phyloP scores from a whole-genome alignment of 2,888 invertebrate genomes.

The Thereva nobilitata region DNA sequence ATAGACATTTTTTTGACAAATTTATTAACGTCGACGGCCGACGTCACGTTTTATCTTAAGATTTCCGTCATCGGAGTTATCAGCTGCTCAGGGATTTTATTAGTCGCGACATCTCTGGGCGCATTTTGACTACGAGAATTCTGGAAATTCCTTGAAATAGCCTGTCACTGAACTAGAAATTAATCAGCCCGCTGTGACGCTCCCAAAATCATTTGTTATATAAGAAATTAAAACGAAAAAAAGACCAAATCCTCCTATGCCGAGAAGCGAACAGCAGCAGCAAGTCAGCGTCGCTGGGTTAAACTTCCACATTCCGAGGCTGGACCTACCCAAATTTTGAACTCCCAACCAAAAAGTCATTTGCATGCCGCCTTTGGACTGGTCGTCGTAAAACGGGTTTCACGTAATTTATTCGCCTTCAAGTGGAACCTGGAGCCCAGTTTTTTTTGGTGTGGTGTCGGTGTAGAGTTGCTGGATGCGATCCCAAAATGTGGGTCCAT shows the following conservation, averaged over 20 bases:
- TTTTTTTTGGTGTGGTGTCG: no score
- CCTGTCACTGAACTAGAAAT: no score
- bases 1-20: constrained; percentile 23
- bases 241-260: constrained; percentile 9
- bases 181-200: no score
- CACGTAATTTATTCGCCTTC: constrained; percentile 19
- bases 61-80: constrained; percentile 23
- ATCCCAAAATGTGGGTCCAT: constrained; percentile 16
- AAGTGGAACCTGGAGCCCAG: no score
- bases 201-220: no score
- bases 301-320: constrained; percentile 28
- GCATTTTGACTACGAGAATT: neutral
- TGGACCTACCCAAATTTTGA: constrained; percentile 29
- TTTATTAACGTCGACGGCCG: constrained; percentile 17
- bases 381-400: constrained; percentile 14
- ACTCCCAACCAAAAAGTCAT: constrained; percentile 18
- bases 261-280: neutral
- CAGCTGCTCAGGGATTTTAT: neutral
- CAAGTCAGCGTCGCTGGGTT: constrained; percentile 2
- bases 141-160: constrained; percentile 23
- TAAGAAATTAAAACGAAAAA: neutral
- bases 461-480: no score
- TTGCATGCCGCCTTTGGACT: constrained; percentile 25
- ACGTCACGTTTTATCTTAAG: constrained; percentile 10
- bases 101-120: constrained; percentile 4